Percentiles rank a stretch among this genome's conserved stretches.
Evolutionary conservation across 2,113 vertebrate species (phyloP).

Genomic region (Mustelus asterias): DNA sequence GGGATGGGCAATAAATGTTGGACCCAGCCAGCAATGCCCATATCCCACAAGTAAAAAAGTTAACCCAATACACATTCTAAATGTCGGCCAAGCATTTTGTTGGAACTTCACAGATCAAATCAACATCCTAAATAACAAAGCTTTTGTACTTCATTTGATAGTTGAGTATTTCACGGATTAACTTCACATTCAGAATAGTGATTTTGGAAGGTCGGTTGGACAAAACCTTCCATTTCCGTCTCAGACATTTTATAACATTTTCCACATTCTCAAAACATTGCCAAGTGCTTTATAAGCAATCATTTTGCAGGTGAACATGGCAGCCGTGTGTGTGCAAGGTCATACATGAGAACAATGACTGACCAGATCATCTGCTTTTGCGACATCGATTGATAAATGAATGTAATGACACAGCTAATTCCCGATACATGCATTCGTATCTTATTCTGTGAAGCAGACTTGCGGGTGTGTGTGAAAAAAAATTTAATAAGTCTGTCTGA

Average conservation of each 20-base stretch:
- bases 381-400: too few relatives aligned
- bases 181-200: not conserved
- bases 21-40: too few relatives aligned
- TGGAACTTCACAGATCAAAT: not conserved
- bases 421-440: not conserved
- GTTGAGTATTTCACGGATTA: not conserved
- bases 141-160: not conserved
- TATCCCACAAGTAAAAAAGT: not conserved
- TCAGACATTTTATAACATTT: not conserved
- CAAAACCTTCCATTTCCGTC: not conserved
- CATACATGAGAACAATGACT: not conserved
- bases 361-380: not conserved
- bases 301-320: not conserved
- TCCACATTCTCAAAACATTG: not conserved
- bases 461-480: too few relatives aligned
- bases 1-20: too few relatives aligned
- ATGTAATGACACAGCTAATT: not conserved
- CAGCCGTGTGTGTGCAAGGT: not conserved
- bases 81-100: not conserved
- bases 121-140: not conserved
- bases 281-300: not conserved
- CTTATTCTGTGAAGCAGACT: too few relatives aligned
- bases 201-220: not conserved
- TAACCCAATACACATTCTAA: not conserved
- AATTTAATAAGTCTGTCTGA: too few relatives aligned